Evolutionary conservation across 2,888 invertebrate species (phyloP), one percentile per base, ranked within the genome.

Genomic region (Mimumesa dahlbomi): DNA sequence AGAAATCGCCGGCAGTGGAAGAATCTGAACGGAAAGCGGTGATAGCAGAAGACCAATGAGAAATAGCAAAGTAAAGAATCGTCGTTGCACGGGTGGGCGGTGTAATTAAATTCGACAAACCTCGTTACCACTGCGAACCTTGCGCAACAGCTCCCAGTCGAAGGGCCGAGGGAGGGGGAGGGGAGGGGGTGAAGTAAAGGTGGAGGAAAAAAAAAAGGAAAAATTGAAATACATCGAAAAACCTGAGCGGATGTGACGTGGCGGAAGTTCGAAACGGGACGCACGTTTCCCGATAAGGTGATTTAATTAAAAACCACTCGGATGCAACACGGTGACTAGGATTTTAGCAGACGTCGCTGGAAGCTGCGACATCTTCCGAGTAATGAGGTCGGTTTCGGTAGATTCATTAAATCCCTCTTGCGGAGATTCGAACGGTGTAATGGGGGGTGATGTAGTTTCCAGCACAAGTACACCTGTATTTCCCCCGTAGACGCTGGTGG

Each of bases 71-170:
- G 45, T 14, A 48, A 65, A 65, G 61, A 49, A 53, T 66, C 34
- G 34, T 40, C 31, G 6, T 21, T n/a, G 29, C 52, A 16, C 7
- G 6, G 14, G 22, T 38, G 31, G 65, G 62, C 50, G 70, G 54
- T 52, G 58, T 66, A 76, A 75, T 72, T 65, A 68, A 62, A 65
- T 68, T 65, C 52, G 61, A 62, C 62, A 58, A 67, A 71, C 46
- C 48, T 63, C 36, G 48, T 66, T 74, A 58, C 31, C 13, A 40
- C 19, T 43, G 2, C 40, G 40, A 14, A 58, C 19, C 25, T 38
- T 45, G 31, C 61, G 43, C n/a, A 49, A 19, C 19, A 14, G 18
- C 36, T 45, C 1, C 16, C 14, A 14, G 11, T 1, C 13, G 5
- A n/a, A 40, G 49, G 18, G 49, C 53, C 25, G 48, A 13, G 5